Evolutionary conservation across 2,888 invertebrate species (phyloP), one percentile per base, ranked within the genome.

Genomic region (Yponomeuta plumbellus): DNA sequence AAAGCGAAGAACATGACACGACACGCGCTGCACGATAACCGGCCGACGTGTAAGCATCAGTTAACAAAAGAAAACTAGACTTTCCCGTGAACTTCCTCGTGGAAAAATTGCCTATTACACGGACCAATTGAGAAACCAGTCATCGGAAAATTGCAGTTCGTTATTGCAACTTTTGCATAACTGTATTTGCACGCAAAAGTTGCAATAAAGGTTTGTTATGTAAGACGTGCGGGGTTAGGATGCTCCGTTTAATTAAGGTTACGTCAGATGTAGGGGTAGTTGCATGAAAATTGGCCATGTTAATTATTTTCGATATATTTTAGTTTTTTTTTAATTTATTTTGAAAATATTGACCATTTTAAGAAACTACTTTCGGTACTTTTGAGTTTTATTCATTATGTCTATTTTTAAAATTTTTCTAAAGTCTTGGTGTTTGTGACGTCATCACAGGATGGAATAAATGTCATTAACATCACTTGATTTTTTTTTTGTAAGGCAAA

Each of bases 31-130:
- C 13, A 44, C 44, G 44, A 44, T 13, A 44, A 44, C 62, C 20
- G 17, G 17, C n/a, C 62, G 23, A 62, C 11, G 21, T 17, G 6
- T 22, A 62, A 34, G n/a, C 6, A 26, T 39, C 1, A 13, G 26
- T 39, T 39, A 62, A 21, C 20, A 39, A 58, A 56, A 61, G 64
- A 65, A 44, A 65, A 40, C 63, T 67, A 59, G 59, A 59, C 34
- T 73, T 70, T 70, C 68, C 64, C 39, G 68, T 17, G 13, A 11
- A 67, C 70, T 75, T 74, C 74, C 73, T 71, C 5, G 59, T 21
- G 67, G 52, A 69, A 73, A 74, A 74, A 74, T 69, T 66, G 66
- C 34, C 67, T 70, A 75, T 76, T 75, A 71, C 5, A 65, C 70
- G 71, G 70, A 17, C 69, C 68, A 70, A 67, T 67, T 70, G 52